These are phyloP conservation scores for Ranitomeya variabilis DNA, from an alignment of 2,113 vertebrate species.

Conservation along the genomic window DNA sequence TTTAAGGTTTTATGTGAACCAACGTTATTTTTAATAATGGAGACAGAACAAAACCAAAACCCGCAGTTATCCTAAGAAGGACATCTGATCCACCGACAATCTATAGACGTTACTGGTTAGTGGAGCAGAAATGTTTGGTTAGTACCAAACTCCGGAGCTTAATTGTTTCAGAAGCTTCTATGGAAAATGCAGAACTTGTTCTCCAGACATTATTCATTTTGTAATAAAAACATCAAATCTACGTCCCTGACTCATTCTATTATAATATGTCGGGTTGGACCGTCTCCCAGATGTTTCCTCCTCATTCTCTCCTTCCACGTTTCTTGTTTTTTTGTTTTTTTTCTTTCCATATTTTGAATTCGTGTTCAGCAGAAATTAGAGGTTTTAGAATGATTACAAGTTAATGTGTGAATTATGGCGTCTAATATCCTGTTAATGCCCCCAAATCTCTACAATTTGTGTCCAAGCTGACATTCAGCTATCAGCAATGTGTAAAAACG, in stretches of 20 bases:
- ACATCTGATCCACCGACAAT: constrained; percentile 37
- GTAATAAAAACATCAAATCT: constrained; percentile 69
- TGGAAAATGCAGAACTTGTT: constrained; percentile 65
- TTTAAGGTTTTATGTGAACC: neutral
- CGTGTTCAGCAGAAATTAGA: constrained; percentile 56
- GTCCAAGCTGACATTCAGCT: constrained; percentile 35
- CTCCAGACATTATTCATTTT: constrained; percentile 68
- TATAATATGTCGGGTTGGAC: constrained; percentile 56
- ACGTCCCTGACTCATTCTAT: constrained; percentile 65
- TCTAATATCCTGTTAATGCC: constrained; percentile 57
- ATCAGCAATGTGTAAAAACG: constrained; percentile 15
- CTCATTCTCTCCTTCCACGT: constrained; percentile 41
- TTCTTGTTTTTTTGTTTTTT: neutral
- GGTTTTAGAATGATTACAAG: constrained; percentile 56
- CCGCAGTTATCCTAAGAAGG: constrained; percentile 38
- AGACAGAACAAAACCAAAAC: constrained; percentile 43
- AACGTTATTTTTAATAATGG: constrained; percentile 31
- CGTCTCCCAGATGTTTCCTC: constrained; percentile 72
- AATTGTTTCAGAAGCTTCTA: constrained; percentile 66
- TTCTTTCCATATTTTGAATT: constrained; percentile 52
- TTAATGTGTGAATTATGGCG: constrained; percentile 52
- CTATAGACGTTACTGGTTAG: constrained; percentile 7
- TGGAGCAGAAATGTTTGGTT: constrained; percentile 45
- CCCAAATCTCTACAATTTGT: constrained; percentile 50
- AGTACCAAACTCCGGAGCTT: constrained; percentile 65